A percentile compares a stretch with the other conserved stretches of the same genome.
These are phyloP conservation scores for Simalia tracyae DNA, from an alignment of 2,797 vertebrate species.

Conservation along the genomic window DNA sequence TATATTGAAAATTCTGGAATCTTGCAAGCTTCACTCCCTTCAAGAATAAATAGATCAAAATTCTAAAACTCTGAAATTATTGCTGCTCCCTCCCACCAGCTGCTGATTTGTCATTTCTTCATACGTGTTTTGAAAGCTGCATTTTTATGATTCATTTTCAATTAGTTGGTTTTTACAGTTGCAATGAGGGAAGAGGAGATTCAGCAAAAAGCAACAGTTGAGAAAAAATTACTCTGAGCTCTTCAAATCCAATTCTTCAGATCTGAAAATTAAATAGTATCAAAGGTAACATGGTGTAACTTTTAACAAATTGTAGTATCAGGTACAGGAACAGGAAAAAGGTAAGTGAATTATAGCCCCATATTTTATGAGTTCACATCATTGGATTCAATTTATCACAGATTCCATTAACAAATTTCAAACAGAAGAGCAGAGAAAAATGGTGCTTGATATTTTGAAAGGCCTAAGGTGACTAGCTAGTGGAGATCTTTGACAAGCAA, in stretches of 20 bases:
- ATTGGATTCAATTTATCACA: background rate
- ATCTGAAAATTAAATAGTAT: background rate
- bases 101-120: conserved; percentile 5
- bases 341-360: background rate
- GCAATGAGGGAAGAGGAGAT: conserved; percentile 5
- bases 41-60: conserved; percentile 13
- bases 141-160: conserved; percentile 22
- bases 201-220: conserved; percentile 8
- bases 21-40: background rate
- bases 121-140: background rate
- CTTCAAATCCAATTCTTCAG: background rate
- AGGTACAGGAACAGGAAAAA: background rate
- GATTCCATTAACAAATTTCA: background rate
- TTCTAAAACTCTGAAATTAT: background rate
- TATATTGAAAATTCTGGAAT: background rate
- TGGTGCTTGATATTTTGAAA: background rate
- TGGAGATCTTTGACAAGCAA: background rate
- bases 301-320: no score
- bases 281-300: background rate
- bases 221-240: background rate
- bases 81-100: background rate
- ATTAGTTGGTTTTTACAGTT: background rate
- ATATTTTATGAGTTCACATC: background rate
- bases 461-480: background rate
- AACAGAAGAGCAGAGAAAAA: background rate